These are phyloP conservation scores for Podarcis cretensis DNA, from an alignment of 2,113 vertebrate genomes.

Conservation along the genomic window DNA sequence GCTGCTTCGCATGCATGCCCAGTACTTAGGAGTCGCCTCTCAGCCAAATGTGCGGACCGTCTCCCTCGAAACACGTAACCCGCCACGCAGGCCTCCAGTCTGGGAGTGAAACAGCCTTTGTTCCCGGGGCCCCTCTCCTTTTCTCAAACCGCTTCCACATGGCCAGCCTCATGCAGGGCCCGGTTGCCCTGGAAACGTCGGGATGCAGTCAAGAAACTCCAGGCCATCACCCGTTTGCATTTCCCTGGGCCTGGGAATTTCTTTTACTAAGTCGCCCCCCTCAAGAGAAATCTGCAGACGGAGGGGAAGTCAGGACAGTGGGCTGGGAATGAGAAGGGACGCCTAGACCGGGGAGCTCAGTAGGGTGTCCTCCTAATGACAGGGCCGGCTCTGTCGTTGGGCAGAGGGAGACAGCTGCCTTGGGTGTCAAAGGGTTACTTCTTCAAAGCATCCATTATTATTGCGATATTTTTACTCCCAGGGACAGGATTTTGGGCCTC, in stretches of 20 bases:
- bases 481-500: too few relatives aligned
- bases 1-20: not conserved
- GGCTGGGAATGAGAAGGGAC: not conserved
- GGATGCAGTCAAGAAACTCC: conserved; percentile 14
- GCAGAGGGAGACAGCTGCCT: too few relatives aligned
- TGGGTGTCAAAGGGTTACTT: too few relatives aligned
- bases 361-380: not conserved
- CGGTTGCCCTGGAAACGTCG: conserved; percentile 3
- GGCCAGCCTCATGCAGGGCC: conserved; percentile 1
- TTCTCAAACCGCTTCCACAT: not conserved
- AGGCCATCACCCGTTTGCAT: not conserved
- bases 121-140: not conserved
- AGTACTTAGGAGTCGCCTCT: too few relatives aligned
- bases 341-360: not conserved
- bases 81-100: not conserved
- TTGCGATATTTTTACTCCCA: too few relatives aligned
- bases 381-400: not conserved
- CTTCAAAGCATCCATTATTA: too few relatives aligned
- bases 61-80: not conserved
- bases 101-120: not conserved
- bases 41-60: not conserved
- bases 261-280: not conserved
- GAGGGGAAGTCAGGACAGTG: not conserved
- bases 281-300: not conserved
- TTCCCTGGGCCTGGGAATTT: not conserved